phyloP scores from a whole-genome alignment of 2,113 vertebrate genomes.

The Acanthisitta chloris region DNA sequence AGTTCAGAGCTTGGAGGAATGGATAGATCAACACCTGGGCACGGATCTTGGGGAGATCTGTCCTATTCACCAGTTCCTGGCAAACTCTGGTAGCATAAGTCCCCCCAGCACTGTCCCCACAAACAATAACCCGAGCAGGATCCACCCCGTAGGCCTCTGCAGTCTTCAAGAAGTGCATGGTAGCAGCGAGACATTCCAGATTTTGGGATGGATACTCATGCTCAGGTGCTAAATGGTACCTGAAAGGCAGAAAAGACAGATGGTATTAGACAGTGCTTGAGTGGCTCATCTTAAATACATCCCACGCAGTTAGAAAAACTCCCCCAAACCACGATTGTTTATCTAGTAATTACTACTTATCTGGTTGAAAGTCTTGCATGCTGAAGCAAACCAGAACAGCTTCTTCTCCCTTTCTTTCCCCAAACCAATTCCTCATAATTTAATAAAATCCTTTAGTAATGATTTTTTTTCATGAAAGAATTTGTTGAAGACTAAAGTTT shows the following conservation, averaged over 20 bases:
- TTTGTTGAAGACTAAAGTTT: neutral
- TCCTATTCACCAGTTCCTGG: neutral
- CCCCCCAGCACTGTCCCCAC: constrained; percentile 2
- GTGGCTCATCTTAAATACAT: neutral
- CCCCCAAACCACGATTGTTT: neutral
- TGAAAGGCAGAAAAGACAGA: neutral
- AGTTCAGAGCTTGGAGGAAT: neutral
- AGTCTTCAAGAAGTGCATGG: neutral
- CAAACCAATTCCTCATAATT: neutral
- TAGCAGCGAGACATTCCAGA: neutral
- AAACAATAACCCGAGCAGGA: neutral
- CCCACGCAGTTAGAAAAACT: neutral
- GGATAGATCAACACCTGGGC: constrained; percentile 35
- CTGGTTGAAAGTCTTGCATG: neutral
- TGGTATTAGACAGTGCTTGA: neutral
- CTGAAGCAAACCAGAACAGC: neutral
- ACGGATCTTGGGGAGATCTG: neutral
- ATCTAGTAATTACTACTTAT: neutral
- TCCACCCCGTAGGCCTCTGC: neutral
- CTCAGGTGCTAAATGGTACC: constrained; percentile 33
- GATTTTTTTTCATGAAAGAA: neutral
- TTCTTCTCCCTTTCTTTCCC: neutral
- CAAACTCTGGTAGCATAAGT: neutral
- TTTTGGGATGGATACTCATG: neutral
- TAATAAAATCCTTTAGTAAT: neutral